Percentiles rank a stretch among this genome's conserved stretches.
These are phyloP conservation scores for Callipepla californica DNA, from an alignment of 2,113 vertebrate genomes.

Conservation along the genomic window DNA sequence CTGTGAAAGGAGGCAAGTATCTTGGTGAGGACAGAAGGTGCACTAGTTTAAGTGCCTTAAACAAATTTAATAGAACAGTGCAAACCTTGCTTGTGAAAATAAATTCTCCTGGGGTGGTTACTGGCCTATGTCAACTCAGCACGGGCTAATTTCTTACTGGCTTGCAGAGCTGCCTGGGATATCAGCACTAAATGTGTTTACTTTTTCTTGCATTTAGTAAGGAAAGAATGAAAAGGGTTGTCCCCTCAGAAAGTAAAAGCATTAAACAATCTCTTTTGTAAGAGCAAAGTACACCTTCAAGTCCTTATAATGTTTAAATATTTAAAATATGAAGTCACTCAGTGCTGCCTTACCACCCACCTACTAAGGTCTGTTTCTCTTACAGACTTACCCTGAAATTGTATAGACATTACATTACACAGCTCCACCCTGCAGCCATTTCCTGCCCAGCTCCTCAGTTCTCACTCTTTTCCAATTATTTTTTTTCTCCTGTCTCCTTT, in stretches of 20 bases:
- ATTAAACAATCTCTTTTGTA: neutral
- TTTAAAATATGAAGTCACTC: constrained; percentile 41
- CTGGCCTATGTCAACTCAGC: neutral
- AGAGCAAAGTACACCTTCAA: constrained; percentile 16
- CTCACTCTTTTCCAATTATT: neutral
- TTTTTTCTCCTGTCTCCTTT: neutral
- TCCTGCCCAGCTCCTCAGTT: constrained; percentile 10
- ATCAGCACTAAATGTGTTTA: neutral
- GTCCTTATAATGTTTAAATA: constrained; percentile 2
- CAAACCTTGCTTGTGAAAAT: neutral
- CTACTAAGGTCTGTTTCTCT: neutral
- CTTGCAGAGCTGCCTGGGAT: neutral
- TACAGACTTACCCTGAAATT: neutral
- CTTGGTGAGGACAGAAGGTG: neutral
- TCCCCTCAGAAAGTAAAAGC: neutral
- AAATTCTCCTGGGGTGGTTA: neutral
- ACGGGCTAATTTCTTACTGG: neutral
- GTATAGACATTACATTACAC: neutral
- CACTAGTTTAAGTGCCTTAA: neutral
- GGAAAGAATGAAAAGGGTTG: neutral
- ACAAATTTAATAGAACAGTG: neutral
- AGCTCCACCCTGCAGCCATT: constrained; percentile 34
- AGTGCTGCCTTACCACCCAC: constrained; percentile 9
- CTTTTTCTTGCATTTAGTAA: neutral
- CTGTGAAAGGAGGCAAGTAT: neutral